These are phyloP conservation scores for Oreochromis aureus DNA, from an alignment of 2,113 vertebrate genomes.

Conservation along the genomic window DNA sequence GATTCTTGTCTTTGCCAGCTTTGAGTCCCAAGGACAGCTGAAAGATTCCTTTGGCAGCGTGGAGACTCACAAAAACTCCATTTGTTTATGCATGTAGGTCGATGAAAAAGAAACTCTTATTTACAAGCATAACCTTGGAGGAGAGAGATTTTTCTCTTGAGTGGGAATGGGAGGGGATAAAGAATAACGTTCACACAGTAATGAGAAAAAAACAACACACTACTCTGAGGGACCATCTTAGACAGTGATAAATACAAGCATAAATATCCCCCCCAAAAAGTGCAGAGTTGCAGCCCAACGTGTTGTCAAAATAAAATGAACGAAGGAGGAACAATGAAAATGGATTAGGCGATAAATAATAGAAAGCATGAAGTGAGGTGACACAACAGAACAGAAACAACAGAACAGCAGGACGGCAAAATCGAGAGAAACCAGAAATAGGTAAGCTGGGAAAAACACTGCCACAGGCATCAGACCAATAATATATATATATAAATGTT, in stretches of 20 bases:
- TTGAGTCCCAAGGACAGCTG: slow-evolving; percentile 22
- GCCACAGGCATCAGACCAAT: neutral
- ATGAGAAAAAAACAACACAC: neutral
- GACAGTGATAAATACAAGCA: slow-evolving; percentile 22
- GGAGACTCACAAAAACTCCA: neutral
- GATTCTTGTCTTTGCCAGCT: neutral
- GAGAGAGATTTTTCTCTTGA: neutral
- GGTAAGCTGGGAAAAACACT: neutral
- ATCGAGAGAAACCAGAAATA: neutral
- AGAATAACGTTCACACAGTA: neutral
- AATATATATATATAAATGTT: neutral
- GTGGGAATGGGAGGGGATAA: neutral
- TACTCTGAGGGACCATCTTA: neutral
- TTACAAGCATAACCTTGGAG: slow-evolving; percentile 42
- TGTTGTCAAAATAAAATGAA: neutral
- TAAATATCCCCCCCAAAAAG: slow-evolving; percentile 9
- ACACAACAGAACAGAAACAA: neutral
- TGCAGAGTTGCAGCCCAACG: neutral
- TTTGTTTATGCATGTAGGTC: slow-evolving; percentile 41
- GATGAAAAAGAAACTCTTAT: slow-evolving; percentile 9
- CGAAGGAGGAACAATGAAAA: neutral
- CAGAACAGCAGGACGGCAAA: slow-evolving; percentile 9
- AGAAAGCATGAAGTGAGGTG: neutral
- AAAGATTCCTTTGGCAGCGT: neutral
- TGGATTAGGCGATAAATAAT: slow-evolving; percentile 28